Evolutionary conservation across 2,888 invertebrate genomes (phyloP).

Genomic region (Sphecodes monilicornis): DNA sequence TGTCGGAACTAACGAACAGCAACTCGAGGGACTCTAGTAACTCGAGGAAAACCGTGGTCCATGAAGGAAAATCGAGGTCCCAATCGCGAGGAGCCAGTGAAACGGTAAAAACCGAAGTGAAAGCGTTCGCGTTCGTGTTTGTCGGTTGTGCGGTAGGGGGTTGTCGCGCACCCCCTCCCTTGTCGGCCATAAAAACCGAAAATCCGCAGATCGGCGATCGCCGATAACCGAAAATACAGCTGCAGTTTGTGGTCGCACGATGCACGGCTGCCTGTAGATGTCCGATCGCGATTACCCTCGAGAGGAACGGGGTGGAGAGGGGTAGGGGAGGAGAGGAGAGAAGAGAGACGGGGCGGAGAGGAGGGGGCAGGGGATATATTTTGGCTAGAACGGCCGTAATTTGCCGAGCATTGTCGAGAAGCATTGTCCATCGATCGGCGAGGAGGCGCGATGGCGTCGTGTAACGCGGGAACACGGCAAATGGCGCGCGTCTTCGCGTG

Average conservation of each 20-base stretch:
- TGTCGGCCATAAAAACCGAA: conserved; percentile 72
- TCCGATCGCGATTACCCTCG: conserved; percentile 69
- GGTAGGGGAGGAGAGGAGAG: background rate
- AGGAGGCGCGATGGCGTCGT: conserved; percentile 59
- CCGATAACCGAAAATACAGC: conserved; percentile 83
- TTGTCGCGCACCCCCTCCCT: conserved; percentile 31
- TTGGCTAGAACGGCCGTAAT: conserved; percentile 82
- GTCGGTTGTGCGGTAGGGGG: conserved; percentile 17
- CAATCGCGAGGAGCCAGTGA: background rate
- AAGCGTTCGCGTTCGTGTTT: conserved; percentile 39
- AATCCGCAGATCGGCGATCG: conserved; percentile 82
- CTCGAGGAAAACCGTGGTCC: background rate
- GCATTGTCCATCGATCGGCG: conserved; percentile 71
- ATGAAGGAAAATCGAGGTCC: background rate
- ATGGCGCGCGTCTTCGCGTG: conserved; percentile 46
- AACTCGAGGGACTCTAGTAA: background rate
- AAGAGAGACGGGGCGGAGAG: background rate
- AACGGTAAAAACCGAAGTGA: conserved; percentile 61
- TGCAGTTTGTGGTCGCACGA: conserved; percentile 82
- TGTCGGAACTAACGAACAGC: background rate
- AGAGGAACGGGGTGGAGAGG: background rate
- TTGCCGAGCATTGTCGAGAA: conserved; percentile 79
- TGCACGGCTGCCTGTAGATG: conserved; percentile 72
- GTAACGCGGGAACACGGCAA: conserved; percentile 26
- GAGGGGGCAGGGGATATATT: conserved; percentile 74